Conservation (phyloP, 1,140 invertebrate genomes). For the Cherax quadricarinatus region DNA sequence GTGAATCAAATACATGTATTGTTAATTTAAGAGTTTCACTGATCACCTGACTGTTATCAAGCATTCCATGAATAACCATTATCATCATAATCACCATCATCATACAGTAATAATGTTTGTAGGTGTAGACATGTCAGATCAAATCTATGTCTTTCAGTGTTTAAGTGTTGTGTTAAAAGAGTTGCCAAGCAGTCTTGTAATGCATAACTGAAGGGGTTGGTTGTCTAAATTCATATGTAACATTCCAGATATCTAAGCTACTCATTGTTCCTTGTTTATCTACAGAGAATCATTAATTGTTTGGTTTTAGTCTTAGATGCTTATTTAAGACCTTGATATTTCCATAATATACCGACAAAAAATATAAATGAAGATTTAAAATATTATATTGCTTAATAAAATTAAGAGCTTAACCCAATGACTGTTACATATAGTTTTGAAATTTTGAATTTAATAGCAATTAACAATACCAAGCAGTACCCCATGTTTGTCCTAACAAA, state of each 20-base stretch:
- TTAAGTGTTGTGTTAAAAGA: slow-evolving; percentile 42
- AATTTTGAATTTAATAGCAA: too few species aligned
- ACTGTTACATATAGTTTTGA: too few species aligned
- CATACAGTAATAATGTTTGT: slow-evolving; percentile 33
- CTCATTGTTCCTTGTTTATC: too few species aligned
- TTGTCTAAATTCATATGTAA: background rate
- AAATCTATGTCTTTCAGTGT: slow-evolving; percentile 64
- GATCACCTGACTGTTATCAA: background rate
- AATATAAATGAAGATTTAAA: too few species aligned
- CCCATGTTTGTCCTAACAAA: too few species aligned
- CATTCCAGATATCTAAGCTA: background rate
- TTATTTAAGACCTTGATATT: too few species aligned
- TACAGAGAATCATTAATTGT: too few species aligned
- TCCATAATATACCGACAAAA: too few species aligned
- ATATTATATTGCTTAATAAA: background rate
- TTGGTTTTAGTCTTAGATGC: too few species aligned
- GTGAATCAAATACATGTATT: too few species aligned
- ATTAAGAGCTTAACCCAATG: background rate
- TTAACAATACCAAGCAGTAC: too few species aligned
- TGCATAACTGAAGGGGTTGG: slow-evolving; percentile 34
- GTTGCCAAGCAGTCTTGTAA: slow-evolving; percentile 41
- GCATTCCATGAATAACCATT: slow-evolving; percentile 1
- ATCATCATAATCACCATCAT: slow-evolving; percentile 13
- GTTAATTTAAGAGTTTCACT: background rate
- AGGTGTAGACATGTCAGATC: slow-evolving; percentile 51